Conservation (phyloP, 2,888 invertebrate species). For the Agrochola lota region DNA sequence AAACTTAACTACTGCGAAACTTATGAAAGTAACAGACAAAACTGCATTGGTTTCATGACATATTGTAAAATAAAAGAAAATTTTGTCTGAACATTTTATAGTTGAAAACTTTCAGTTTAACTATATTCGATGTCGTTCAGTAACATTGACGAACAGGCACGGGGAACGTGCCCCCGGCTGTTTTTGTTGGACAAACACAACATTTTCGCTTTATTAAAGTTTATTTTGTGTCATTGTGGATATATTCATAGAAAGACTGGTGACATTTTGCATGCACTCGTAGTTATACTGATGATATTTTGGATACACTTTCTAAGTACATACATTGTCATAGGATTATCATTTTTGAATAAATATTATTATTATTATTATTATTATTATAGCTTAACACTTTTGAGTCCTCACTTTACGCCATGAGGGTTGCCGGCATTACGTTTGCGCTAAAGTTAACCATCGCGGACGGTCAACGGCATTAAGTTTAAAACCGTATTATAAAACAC, state of each 20-base stretch:
- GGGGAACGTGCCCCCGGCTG: constrained; percentile 22
- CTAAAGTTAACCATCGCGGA: too few relatives aligned
- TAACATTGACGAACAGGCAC: constrained; percentile 20
- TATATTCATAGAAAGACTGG: background rate
- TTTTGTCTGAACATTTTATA: background rate
- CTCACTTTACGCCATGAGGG: too few relatives aligned
- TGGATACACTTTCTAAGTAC: background rate
- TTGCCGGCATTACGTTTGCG: too few relatives aligned
- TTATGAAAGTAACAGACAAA: background rate
- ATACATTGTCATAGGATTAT: too few relatives aligned
- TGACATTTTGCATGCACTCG: background rate
- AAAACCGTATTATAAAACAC: too few relatives aligned
- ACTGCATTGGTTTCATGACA: background rate
- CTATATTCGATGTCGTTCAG: constrained; percentile 8
- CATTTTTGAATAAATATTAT: too few relatives aligned
- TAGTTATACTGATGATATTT: background rate
- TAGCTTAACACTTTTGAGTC: too few relatives aligned
- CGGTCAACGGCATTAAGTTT: too few relatives aligned
- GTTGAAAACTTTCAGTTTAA: constrained; percentile 5
- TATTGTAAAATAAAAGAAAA: constrained; percentile 7
- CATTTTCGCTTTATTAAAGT: constrained; percentile 38
- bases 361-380: too few relatives aligned
- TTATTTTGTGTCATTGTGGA: constrained; percentile 12
- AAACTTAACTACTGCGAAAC: background rate
- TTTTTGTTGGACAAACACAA: constrained; percentile 44